phyloP scores from a whole-genome alignment of 2,888 invertebrate genomes.

The Limenitis camilla region DNA sequence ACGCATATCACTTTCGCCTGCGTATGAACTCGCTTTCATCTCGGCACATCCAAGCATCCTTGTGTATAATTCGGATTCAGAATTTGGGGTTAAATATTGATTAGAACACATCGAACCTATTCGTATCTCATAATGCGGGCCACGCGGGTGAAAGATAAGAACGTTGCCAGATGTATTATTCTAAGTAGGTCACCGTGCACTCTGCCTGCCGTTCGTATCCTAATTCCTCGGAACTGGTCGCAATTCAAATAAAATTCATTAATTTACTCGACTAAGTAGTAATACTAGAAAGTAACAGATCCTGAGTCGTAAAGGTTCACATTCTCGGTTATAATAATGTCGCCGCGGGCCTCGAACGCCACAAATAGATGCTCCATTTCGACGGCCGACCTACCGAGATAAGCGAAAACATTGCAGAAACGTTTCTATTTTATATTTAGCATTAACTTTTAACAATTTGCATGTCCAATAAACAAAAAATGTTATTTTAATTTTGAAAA shows the following conservation, averaged over 20 bases:
- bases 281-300: conserved; percentile 1
- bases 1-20: conserved; percentile 65
- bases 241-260: no score
- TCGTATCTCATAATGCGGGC: conserved; percentile 9
- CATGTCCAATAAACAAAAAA: no score
- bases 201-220: no score
- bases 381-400: conserved; percentile 62
- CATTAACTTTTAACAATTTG: conserved; percentile 8
- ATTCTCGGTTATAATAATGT: conserved; percentile 59
- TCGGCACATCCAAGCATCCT: conserved; percentile 43
- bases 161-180: conserved; percentile 48
- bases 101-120: background rate
- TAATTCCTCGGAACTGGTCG: no score
- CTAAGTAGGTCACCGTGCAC: conserved; percentile 58
- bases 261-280: no score
- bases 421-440: conserved; percentile 47
- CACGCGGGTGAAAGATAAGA: conserved; percentile 20
- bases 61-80: conserved; percentile 21
- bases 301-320: conserved; percentile 44
- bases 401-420: conserved; percentile 63
- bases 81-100: conserved; percentile 12
- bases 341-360: conserved; percentile 68
- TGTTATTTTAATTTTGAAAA: background rate
- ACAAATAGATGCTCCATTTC: conserved; percentile 72
- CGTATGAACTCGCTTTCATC: conserved; percentile 56